Percentiles rank a stretch among this genome's conserved stretches.
phyloP scores from a whole-genome alignment of 2,113 vertebrate genomes.

The Lota lota region DNA sequence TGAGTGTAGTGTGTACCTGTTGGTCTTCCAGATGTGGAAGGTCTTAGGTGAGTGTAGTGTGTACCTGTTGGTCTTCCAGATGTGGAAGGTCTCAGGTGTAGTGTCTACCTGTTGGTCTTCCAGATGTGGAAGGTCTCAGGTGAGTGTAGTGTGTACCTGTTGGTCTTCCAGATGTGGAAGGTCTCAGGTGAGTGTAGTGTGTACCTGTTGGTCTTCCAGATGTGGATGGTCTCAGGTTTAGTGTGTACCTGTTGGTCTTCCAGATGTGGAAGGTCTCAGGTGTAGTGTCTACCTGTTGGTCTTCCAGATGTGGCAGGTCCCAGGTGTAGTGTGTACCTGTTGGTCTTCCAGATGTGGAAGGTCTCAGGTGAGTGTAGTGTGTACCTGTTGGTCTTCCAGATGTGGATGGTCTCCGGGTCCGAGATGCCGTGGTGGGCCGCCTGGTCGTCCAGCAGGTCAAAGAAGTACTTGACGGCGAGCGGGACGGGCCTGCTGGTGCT shows the following conservation, averaged over 20 bases:
- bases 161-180: constrained; percentile 99
- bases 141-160: constrained; percentile 83
- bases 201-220: constrained; percentile 99
- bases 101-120: constrained; percentile 91
- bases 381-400: constrained; percentile 99
- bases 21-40: constrained; percentile 99
- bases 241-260: constrained; percentile 94
- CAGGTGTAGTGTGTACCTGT: constrained; percentile 86
- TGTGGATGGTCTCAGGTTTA: constrained; percentile 89
- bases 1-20: constrained; percentile 83
- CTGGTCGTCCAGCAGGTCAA: constrained; percentile 94
- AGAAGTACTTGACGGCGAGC: constrained; percentile 95
- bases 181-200: constrained; percentile 76
- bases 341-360: constrained; percentile 99
- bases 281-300: constrained; percentile 93
- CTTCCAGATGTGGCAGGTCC: constrained; percentile 99
- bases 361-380: constrained; percentile 75
- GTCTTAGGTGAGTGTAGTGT: constrained; percentile 80
- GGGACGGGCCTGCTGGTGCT: constrained; percentile 92
- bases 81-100: constrained; percentile 90
- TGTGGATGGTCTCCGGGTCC: constrained; percentile 94
- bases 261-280: constrained; percentile 97
- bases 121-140: constrained; percentile 77
- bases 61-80: constrained; percentile 99
- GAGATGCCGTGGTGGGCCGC: constrained; percentile 84